A percentile compares a stretch with the other conserved stretches of the same genome.
Conservation (phyloP, 2,888 invertebrate genomes). For the Pterostichus niger region DNA sequence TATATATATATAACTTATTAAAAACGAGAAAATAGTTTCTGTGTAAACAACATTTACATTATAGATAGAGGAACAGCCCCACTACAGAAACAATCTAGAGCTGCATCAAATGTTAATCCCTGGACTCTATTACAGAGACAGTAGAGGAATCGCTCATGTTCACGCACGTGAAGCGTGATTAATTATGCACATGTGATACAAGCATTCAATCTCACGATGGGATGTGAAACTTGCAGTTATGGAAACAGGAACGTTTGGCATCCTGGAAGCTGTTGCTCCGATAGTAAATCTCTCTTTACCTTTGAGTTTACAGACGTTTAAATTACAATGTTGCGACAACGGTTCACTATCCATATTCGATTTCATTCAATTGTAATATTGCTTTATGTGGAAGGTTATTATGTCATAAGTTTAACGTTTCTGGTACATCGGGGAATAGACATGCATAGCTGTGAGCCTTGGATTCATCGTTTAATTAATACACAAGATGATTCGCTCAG, state of each 20-base stretch:
- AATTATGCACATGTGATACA: conserved; percentile 58
- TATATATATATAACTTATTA: too few species aligned
- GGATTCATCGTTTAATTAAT: conserved; percentile 11
- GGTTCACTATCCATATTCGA: not conserved
- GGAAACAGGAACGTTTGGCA: conserved; percentile 51
- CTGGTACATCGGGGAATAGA: not conserved
- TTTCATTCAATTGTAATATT: conserved; percentile 15
- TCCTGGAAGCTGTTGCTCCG: conserved; percentile 30
- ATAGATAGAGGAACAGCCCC: too few species aligned
- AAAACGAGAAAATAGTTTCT: too few species aligned
- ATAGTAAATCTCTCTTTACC: conserved; percentile 29
- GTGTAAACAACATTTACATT: too few species aligned
- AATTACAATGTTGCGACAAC: conserved; percentile 20
- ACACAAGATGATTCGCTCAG: not conserved
- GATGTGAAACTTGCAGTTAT: conserved; percentile 43
- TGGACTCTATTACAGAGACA: conserved; percentile 31
- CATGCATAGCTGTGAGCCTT: not conserved
- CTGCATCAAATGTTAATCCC: too few species aligned
- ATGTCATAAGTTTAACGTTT: conserved; percentile 15
- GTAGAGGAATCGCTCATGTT: not conserved
- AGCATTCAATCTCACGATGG: conserved; percentile 35
- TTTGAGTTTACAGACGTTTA: conserved; percentile 34
- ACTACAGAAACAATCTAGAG: too few species aligned
- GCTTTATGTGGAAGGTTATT: conserved; percentile 24
- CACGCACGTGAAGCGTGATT: conserved; percentile 19